These are phyloP conservation scores for Troides aeacus DNA, from an alignment of 2,888 invertebrate genomes.

Conservation along the genomic window DNA sequence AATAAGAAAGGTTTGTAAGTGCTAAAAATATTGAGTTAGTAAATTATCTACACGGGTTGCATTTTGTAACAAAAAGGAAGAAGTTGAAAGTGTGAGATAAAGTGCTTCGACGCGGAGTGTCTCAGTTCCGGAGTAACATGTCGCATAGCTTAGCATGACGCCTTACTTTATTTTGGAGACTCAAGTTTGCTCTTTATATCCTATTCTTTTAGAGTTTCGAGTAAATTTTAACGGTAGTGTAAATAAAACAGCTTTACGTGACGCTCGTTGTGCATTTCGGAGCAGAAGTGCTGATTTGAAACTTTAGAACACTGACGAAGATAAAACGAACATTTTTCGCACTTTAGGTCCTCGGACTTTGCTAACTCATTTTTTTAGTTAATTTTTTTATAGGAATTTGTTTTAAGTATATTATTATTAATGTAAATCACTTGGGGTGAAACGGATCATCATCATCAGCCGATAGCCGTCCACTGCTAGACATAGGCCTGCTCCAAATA, in stretches of 20 bases:
- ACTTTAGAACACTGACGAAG: constrained; percentile 7
- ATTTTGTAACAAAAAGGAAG: constrained; percentile 30
- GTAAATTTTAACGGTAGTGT: constrained; percentile 28
- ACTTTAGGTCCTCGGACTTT: neutral
- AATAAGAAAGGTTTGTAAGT: constrained; percentile 22
- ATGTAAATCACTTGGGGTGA: no score
- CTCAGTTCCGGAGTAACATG: constrained; percentile 30
- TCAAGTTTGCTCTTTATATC: constrained; percentile 29
- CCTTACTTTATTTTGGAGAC: constrained; percentile 29
- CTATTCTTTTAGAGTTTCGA: constrained; percentile 29
- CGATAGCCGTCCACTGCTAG: no score
- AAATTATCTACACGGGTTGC: constrained; percentile 31
- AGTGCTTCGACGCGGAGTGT: constrained; percentile 31
- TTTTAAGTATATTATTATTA: neutral
- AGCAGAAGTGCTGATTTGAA: constrained; percentile 24
- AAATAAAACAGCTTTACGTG: constrained; percentile 28
- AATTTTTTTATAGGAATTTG: neutral
- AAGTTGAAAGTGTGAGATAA: constrained; percentile 31
- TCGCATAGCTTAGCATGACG: constrained; percentile 31
- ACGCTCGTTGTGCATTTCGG: constrained; percentile 20
- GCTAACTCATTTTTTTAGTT: neutral
- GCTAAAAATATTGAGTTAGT: constrained; percentile 31
- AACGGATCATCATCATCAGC: no score
- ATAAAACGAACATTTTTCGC: constrained; percentile 13
- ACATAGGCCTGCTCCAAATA: no score